Percentiles rank a stretch among this genome's conserved stretches.
phyloP scores from a whole-genome alignment of 2,888 invertebrate genomes.

The Caenorhabditis afra region DNA sequence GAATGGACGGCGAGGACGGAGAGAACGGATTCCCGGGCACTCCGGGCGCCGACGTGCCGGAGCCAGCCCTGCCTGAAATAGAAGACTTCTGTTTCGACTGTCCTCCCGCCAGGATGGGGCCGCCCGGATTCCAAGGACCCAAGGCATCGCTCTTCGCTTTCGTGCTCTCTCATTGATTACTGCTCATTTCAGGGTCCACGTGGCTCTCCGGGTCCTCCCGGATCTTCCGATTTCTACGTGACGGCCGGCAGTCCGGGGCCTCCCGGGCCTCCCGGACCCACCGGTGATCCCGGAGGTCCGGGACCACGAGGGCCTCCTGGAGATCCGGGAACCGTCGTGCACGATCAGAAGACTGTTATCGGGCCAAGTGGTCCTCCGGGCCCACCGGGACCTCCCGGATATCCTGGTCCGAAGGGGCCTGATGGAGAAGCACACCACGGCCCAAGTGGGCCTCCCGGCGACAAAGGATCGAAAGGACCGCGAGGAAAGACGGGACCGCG shows the following conservation, averaged over 20 bases:
- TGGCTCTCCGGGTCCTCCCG: constrained; percentile 57
- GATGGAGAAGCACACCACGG: constrained; percentile 48
- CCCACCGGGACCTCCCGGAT: constrained; percentile 44
- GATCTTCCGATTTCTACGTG: constrained; percentile 41
- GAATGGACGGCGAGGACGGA: constrained; percentile 61
- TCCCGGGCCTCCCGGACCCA: constrained; percentile 61
- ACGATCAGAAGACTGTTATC: neutral
- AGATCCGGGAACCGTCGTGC: constrained; percentile 17
- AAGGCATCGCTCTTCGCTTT: constrained; percentile 43
- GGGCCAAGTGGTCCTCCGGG: constrained; percentile 53
- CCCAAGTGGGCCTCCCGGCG: constrained; percentile 61
- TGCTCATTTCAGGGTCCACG: constrained; percentile 36
- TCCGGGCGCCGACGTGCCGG: constrained; percentile 36
- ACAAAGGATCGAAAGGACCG: constrained; percentile 58
- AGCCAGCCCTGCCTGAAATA: constrained; percentile 25
- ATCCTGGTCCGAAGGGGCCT: constrained; percentile 37
- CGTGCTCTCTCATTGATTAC: neutral
- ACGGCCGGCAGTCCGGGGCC: constrained; percentile 47
- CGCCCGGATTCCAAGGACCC: constrained; percentile 60
- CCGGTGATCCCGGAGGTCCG: constrained; percentile 57
- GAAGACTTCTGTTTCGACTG: constrained; percentile 72
- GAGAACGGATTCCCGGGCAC: constrained; percentile 46
- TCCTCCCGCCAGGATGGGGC: constrained; percentile 67
- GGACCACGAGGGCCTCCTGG: constrained; percentile 57
- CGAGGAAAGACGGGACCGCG: constrained; percentile 48